Evolutionary conservation across 2,797 vertebrate genomes (phyloP).

Genomic region (Mallotus villosus): DNA sequence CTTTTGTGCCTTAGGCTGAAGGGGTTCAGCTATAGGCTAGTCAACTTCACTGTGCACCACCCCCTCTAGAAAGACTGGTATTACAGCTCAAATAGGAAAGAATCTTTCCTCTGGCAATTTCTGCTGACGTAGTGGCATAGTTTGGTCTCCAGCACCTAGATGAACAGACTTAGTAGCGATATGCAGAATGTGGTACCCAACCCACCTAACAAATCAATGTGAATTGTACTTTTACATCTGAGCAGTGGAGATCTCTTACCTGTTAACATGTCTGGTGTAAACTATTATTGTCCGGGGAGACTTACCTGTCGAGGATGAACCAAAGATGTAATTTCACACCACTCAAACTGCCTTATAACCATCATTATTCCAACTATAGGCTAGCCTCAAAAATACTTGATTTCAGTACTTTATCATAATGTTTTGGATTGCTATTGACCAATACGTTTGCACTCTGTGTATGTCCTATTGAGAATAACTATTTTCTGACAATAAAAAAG

Average conservation of each 20-base stretch:
- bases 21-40: conserved; percentile 8
- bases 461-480: too few relatives aligned
- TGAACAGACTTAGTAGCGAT: too few relatives aligned
- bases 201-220: background rate
- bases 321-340: background rate
- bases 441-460: too few relatives aligned
- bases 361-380: conserved; percentile 1
- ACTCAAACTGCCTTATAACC: background rate
- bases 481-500: too few relatives aligned
- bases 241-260: background rate
- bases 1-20: background rate
- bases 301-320: background rate
- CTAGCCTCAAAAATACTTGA: background rate
- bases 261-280: background rate
- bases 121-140: background rate
- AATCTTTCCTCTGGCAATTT: background rate
- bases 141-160: too few relatives aligned
- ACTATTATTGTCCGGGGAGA: background rate
- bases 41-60: conserved; percentile 1
- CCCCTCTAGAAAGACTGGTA: conserved; percentile 47
- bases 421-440: too few relatives aligned
- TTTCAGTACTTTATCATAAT: background rate
- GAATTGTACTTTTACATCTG: background rate
- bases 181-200: too few relatives aligned
- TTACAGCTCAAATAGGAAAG: background rate